phyloP scores from a whole-genome alignment of 2,797 vertebrate genomes.

The Corythornis leucogaster region DNA sequence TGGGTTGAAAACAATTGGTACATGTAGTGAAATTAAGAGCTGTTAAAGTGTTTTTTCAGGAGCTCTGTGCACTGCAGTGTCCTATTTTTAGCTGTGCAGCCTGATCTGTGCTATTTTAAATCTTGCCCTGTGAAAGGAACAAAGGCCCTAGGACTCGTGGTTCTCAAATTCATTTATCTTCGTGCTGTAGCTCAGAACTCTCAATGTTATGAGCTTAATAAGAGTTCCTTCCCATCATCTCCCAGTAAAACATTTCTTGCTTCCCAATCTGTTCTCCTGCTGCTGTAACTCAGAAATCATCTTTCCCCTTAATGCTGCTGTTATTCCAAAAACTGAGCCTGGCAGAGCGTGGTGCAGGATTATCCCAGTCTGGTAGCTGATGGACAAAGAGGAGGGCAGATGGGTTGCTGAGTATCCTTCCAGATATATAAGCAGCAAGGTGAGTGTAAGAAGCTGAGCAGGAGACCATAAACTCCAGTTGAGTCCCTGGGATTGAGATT shows the following conservation, averaged over 20 bases:
- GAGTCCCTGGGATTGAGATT: background rate
- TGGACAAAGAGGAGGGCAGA: background rate
- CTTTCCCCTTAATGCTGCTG: background rate
- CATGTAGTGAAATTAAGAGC: background rate
- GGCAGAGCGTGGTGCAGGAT: background rate
- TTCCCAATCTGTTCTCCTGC: background rate
- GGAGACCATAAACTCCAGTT: background rate
- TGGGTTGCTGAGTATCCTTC: background rate
- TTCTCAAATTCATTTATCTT: background rate
- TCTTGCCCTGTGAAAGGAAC: background rate
- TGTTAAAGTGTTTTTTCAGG: background rate
- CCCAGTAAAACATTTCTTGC: background rate
- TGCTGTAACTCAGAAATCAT: background rate
- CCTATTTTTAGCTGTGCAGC: background rate
- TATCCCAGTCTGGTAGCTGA: too few species aligned
- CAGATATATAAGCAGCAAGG: background rate
- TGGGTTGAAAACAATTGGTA: background rate
- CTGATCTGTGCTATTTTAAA: background rate
- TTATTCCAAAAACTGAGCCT: background rate
- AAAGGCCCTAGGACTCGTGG: rapidly evolving
- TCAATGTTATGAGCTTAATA: background rate
- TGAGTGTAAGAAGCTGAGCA: background rate
- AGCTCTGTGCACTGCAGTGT: background rate
- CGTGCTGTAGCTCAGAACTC: background rate
- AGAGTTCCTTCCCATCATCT: background rate